Evolutionary conservation across 2,113 vertebrate species (phyloP).

Genomic region (Larimichthys polyactis): DNA sequence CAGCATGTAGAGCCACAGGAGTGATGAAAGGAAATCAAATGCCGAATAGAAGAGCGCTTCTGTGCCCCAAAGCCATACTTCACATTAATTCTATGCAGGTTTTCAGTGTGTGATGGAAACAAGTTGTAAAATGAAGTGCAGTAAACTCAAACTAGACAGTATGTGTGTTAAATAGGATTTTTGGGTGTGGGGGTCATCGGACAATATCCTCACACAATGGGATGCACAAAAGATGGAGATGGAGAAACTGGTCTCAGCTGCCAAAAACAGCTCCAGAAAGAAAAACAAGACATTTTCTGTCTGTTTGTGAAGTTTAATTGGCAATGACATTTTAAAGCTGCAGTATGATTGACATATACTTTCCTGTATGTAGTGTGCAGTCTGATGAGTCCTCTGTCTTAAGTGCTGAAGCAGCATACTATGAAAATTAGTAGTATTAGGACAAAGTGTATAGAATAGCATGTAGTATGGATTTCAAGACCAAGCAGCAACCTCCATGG

Average conservation of each 20-base stretch:
- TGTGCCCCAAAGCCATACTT: neutral
- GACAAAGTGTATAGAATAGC: neutral
- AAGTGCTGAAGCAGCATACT: neutral
- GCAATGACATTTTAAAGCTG: neutral
- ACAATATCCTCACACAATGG: neutral
- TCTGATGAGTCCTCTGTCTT: neutral
- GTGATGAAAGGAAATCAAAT: constrained; percentile 22
- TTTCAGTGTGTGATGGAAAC: neutral
- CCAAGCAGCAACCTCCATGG: too few relatives aligned
- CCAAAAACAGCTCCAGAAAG: too few relatives aligned
- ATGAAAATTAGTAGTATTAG: neutral
- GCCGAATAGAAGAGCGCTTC: neutral
- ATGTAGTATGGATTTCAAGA: neutral
- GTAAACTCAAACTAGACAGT: neutral
- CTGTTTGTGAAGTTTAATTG: neutral
- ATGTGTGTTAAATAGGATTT: neutral
- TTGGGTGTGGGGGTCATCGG: neutral
- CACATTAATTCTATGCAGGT: neutral
- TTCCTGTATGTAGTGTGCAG: neutral
- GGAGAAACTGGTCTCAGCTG: neutral
- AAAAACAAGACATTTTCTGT: neutral
- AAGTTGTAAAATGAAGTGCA: neutral
- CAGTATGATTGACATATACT: neutral
- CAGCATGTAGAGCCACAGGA: constrained; percentile 3
- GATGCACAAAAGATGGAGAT: neutral